Evolutionary conservation across 2,113 vertebrate genomes (phyloP).

Genomic region (Candoia aspera): DNA sequence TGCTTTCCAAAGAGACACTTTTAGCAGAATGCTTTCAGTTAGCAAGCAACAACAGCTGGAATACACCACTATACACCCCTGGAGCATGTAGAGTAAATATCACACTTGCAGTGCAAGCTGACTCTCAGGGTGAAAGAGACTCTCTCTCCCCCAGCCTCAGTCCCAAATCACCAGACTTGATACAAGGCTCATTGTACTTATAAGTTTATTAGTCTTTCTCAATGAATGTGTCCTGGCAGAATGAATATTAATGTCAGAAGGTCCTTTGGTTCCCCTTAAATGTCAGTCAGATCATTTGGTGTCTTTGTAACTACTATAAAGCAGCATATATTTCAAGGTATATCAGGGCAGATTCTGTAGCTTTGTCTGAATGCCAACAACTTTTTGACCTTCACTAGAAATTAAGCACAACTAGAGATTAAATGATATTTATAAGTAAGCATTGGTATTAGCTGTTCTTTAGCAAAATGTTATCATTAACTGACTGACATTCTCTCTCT

Average conservation of each 20-base stretch:
- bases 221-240: rapidly evolving
- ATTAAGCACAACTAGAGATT: constrained; percentile 32
- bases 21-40: constrained; percentile 38
- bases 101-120: neutral
- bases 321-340: neutral
- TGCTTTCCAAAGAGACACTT: constrained; percentile 24
- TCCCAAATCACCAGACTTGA: neutral
- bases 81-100: constrained; percentile 2
- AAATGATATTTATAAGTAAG: constrained; percentile 51
- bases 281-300: constrained; percentile 6
- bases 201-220: rapidly evolving
- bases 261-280: neutral
- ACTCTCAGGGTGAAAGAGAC: constrained; percentile 4
- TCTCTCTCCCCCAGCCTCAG: neutral
- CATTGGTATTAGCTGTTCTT: neutral
- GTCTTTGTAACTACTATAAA: neutral
- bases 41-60: constrained; percentile 39
- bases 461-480: neutral
- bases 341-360: neutral
- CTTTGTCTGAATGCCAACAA: constrained; percentile 21
- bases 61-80: constrained; percentile 5
- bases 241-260: neutral
- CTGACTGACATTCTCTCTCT: constrained; percentile 26
- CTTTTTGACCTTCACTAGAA: constrained; percentile 37
- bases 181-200: constrained; percentile 15